Evolutionary conservation across 2,888 invertebrate species (phyloP).

Genomic region (Chouioia cunea): DNA sequence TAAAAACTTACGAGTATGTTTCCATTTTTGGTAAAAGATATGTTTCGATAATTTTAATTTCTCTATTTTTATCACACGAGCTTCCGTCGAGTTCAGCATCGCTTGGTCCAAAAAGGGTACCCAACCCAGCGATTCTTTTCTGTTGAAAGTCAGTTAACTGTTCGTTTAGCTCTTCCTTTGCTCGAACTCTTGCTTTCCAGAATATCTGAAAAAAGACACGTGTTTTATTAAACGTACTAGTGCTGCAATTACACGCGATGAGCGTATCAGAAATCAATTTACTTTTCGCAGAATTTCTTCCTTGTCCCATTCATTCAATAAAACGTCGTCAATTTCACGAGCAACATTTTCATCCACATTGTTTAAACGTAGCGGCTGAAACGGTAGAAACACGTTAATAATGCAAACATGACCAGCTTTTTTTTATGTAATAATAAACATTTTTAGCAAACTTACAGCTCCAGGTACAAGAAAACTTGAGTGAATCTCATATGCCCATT

Average conservation of each 20-base stretch:
- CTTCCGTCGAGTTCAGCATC: constrained; percentile 85
- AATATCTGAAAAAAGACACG: constrained; percentile 73
- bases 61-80: constrained; percentile 83
- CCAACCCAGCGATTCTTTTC: constrained; percentile 90
- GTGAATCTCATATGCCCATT: constrained; percentile 99
- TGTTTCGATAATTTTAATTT: constrained; percentile 81
- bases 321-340: constrained; percentile 89
- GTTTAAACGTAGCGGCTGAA: constrained; percentile 82
- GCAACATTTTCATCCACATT: constrained; percentile 90
- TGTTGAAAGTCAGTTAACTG: constrained; percentile 88
- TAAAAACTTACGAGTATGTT: constrained; percentile 73
- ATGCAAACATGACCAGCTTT: constrained; percentile 5
- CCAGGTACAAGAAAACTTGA: constrained; percentile 94
- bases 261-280: constrained; percentile 37
- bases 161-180: constrained; percentile 84
- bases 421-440: too few species aligned
- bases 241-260: too few species aligned
- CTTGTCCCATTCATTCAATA: constrained; percentile 87
- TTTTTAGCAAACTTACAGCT: constrained; percentile 74
- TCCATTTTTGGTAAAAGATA: constrained; percentile 81
- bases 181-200: constrained; percentile 86
- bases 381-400: constrained; percentile 48
- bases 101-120: constrained; percentile 88
- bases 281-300: constrained; percentile 90
- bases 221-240: constrained; percentile 12